Base-by-base conservation (phyloP, 2,888 invertebrate species). In the Drosophila limbata region DNA sequence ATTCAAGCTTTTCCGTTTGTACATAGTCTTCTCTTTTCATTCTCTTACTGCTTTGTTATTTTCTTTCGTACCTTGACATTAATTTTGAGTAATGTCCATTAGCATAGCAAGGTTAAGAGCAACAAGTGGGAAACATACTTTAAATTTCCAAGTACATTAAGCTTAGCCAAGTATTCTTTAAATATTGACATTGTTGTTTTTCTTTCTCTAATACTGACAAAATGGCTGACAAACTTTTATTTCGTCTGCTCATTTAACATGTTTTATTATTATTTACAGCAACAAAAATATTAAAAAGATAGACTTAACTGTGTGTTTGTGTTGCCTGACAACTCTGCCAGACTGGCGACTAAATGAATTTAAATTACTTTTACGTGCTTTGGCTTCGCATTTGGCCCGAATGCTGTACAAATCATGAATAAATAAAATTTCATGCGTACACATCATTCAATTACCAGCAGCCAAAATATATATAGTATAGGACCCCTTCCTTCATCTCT, bases 341-440 rank as follows among this genome's bases (percentile, higher is more conserved):
- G 57, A 55, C 50, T 69, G 52, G n/a, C 48, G 57, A 60, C 53
- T 56, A 83, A 86, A 86, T 88, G 64, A 71, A 81, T 88, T 84
- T 81, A 79, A 88, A 88, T 88, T 67, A 77, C 77, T 42, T 81
- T 69, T 86, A 85, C 89, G 84, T 88, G 84, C 73, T 68, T 48
- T 60, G 66, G 77, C 59, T 63, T 60, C 62, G 28, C 68, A 51
- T 59, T 57, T 50, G 8, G 11, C 35, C 31, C 47, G 31, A 66
- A 72, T 53, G 59, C 56, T 50, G 25, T 57, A 48, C 48, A 70
- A 81, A 69, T 68, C 81, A 73, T 84, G 86, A 83, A 86, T 84
- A 88, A 88, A 84, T 84, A 83, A 79, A 79, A 79, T 80, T 77
- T 77, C 65, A 80, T 86, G 84, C 76, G 65, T 72, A 65, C 74